Base-by-base conservation (phyloP, 2,888 invertebrate species). In the Yponomeuta malinellus region DNA sequence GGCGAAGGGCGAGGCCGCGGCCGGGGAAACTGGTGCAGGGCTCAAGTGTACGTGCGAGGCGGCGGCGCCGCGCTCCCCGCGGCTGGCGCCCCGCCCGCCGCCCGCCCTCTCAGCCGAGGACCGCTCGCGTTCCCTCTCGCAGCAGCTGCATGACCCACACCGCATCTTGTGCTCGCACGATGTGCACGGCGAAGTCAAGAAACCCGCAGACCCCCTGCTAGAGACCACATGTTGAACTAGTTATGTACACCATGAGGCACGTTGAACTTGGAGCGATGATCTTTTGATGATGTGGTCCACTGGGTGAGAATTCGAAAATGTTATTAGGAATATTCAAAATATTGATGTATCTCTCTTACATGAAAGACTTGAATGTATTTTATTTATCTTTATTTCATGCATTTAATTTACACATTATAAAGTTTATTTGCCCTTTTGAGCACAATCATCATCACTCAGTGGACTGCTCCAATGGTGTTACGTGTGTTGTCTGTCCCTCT, bases 191-290 rank as follows among this genome's bases (percentile, higher is more conserved):
- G 83, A 33, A 81, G 43, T 68, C 68, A 48, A 33, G 23, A 37
- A 33, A 31, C 37, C 70, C 63, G 63, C 59, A 29, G 90, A 91
- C 77, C 89, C 89, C 63, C 83, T 90, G 75, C 83, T 90, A 71
- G 90, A 91, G 79, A 90, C 90, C 75, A 91, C 91, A 73, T 91
- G 90, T 78, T 90, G 71, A 72, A 64, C 71, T 29, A 48, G 52
- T 48, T 12, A 8, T 15, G 29, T 70, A 48, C 12, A 33, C 33
- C 15, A 65, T n/a, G n/a, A n/a, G 63, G 23, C 37, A 48, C 33
- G 48, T 48, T 43, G 37, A 63, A 48, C 37, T 31, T 65, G 68
- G 70, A 70, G 66, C 69, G 23, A 72, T 72, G 72, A 70, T 70
- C 70, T 67, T 70, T 59, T 23, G 65, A 68, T 52, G 65, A 9